phyloP scores from a whole-genome alignment of 2,888 invertebrate species.

The Argyresthia goedartella region DNA sequence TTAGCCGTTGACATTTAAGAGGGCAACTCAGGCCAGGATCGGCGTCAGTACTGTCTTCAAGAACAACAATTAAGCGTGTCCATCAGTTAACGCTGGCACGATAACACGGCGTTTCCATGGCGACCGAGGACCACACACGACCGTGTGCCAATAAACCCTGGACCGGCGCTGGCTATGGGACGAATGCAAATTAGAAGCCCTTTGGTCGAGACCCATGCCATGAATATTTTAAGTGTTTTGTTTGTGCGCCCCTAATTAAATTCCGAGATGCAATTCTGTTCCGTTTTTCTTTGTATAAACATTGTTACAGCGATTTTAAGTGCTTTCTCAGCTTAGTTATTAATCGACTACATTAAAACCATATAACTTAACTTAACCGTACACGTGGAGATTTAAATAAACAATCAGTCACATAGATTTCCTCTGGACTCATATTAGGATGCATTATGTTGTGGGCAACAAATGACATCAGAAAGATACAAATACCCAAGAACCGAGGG shows the following conservation, averaged over 20 bases:
- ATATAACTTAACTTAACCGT: no score
- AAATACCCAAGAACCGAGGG: no score
- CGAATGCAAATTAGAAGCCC: constrained; percentile 43
- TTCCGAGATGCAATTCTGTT: constrained; percentile 16
- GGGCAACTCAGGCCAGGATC: constrained; percentile 15
- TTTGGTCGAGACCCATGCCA: constrained; percentile 31
- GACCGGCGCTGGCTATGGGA: constrained; percentile 12
- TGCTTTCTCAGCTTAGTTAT: no score
- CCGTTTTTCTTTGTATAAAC: no score
- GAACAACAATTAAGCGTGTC: constrained; percentile 56
- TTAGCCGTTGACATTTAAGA: constrained; percentile 51
- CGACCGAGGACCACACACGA: constrained; percentile 65
- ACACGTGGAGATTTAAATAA: no score
- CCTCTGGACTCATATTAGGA: no score
- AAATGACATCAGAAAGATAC: no score
- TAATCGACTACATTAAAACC: no score
- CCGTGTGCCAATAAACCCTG: constrained; percentile 25
- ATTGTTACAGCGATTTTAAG: no score
- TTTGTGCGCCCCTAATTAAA: constrained; percentile 38
- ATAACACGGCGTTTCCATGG: constrained; percentile 39
- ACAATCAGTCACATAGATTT: no score
- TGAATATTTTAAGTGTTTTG: constrained; percentile 43
- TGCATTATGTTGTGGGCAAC: no score
- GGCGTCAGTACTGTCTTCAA: constrained; percentile 30
- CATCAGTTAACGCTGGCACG: constrained; percentile 47